Evolutionary conservation across 2,888 invertebrate genomes (phyloP).

Genomic region (Trichopoda pennipes): DNA sequence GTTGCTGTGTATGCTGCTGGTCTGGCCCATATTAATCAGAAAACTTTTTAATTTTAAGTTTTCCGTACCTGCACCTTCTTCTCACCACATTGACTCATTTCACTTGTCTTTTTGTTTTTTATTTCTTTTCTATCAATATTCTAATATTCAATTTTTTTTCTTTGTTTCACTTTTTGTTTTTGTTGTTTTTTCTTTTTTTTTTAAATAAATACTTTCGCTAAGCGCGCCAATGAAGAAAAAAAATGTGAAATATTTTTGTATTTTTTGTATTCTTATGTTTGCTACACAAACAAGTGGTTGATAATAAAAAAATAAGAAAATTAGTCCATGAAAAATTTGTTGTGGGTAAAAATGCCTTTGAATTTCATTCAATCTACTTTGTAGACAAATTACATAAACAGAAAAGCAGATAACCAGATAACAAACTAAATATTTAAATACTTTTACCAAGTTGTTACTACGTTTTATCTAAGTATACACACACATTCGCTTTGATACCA

Average conservation of each 20-base stretch:
- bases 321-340: background rate
- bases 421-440: background rate
- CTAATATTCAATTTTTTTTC: background rate
- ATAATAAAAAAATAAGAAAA: too few relatives aligned
- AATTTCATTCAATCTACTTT: slow-evolving; percentile 5
- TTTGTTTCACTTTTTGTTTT: too few relatives aligned
- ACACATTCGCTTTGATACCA: too few relatives aligned
- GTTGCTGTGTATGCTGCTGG: slow-evolving; percentile 53
- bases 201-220: background rate
- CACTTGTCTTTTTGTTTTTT: too few relatives aligned
- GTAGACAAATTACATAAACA: slow-evolving; percentile 17
- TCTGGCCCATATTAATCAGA: slow-evolving; percentile 64
- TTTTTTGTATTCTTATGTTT: too few relatives aligned
- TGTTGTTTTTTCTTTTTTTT: background rate
- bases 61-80: slow-evolving; percentile 30
- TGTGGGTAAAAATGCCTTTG: background rate
- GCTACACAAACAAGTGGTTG: too few relatives aligned
- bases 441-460: background rate
- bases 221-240: background rate
- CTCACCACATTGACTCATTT: slow-evolving; percentile 53
- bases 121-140: slow-evolving; percentile 10
- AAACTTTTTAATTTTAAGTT: slow-evolving; percentile 54
- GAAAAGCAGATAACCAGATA: too few relatives aligned
- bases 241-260: too few relatives aligned
- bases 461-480: too few relatives aligned